Evolutionary conservation across 2,113 vertebrate genomes (phyloP), one percentile per base, ranked within the genome.

Genomic region (Ceyx margarethae): DNA sequence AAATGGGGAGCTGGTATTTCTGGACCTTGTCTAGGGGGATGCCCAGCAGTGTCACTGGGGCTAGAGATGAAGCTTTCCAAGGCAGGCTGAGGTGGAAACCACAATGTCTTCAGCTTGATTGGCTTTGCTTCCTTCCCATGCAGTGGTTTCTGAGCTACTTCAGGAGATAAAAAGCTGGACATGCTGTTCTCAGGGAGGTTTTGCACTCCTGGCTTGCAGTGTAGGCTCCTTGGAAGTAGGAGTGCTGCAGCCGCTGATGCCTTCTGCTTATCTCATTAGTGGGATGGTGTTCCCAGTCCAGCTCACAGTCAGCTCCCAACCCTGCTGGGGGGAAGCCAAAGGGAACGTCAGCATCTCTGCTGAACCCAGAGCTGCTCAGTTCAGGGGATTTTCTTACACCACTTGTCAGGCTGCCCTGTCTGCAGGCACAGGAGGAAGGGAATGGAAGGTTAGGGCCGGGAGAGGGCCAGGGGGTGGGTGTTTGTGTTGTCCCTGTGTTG

Each of bases 131-230:
- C 83, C 80, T 94, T 75, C 88, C 74, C 46, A 28, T 86, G 48
- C 66, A 1, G 3, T 20, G 75, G 50, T 64, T 93, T 29, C 54
- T 33, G 23, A 60, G 85, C 61, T 84, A 3, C 50, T 66, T 50
- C 1, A 29, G 65, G 68, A 76, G 69, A 51, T 94, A 42, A 46
- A 35, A 61, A 92, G 58, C 78, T 92, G 85, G 90, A 60, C 85
- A 60, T 91, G 23, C 60, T 85, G 90, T 85, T 90, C 79, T 5
- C 5, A 72, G 69, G 85, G 65, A 91, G 80, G 76, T 31, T 95
- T 71, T 60, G 46, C 76, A 15, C 87, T 93, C 20, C 79, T 93
- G 93, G 69, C 72, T 64, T 40, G 33, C 42, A 11, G 67, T 2
- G 58, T 40, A 28, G 53, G 42, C 66, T 79, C 0, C 85, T 69